These are phyloP conservation scores for Coelogynopora nodosa DNA, from an alignment of 2,888 invertebrate species.

Conservation along the genomic window DNA sequence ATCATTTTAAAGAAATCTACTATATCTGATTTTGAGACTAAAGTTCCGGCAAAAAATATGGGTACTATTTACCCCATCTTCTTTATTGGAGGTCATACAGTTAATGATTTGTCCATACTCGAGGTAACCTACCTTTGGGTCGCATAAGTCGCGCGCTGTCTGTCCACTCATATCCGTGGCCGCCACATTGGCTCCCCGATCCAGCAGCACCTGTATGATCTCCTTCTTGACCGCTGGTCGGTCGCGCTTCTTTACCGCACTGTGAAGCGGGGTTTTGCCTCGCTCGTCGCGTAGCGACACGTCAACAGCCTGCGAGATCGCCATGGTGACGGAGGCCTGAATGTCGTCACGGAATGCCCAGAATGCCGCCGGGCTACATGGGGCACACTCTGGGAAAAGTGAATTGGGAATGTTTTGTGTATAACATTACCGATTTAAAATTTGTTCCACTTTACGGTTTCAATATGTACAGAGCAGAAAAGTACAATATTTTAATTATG, in stretches of 20 bases:
- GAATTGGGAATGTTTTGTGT: too few species aligned
- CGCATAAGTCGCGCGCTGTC: conserved; percentile 51
- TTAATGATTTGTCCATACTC: neutral
- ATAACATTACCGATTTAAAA: too few species aligned
- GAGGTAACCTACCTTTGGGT: conserved; percentile 1
- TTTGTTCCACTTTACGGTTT: too few species aligned
- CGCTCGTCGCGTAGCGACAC: conserved; percentile 49
- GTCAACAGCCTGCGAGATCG: conserved; percentile 50
- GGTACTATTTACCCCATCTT: too few species aligned
- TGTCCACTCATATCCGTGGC: conserved; percentile 51
- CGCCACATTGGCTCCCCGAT: conserved; percentile 51
- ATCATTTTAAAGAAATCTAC: neutral
- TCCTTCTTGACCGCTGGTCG: conserved; percentile 47
- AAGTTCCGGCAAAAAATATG: too few species aligned
- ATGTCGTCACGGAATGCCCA: conserved; percentile 53
- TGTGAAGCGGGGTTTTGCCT: conserved; percentile 52
- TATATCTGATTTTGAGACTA: neutral
- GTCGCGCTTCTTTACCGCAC: conserved; percentile 41
- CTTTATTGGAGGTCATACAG: too few species aligned
- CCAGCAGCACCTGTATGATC: conserved; percentile 50
- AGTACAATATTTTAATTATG: too few species aligned
- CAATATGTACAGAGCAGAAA: too few species aligned
- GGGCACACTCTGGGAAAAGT: conserved; percentile 43
- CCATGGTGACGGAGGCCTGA: conserved; percentile 49
- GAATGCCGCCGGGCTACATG: conserved; percentile 53